Conservation (phyloP, 2,113 vertebrate species). For the Neogobius melanostomus region DNA sequence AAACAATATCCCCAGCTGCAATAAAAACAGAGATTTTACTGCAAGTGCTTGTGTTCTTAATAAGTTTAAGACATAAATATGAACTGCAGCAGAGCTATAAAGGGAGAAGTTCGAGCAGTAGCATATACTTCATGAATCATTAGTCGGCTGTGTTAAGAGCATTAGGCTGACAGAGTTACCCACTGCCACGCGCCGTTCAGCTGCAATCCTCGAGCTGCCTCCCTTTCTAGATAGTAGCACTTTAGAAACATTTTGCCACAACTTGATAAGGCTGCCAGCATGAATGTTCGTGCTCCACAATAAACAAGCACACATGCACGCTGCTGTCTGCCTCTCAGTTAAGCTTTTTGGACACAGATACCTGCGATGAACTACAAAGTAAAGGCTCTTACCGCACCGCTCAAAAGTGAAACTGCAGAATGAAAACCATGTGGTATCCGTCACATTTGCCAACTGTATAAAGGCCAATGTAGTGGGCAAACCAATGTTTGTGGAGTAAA, state of each 20-base stretch:
- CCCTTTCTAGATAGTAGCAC: slow-evolving; percentile 40
- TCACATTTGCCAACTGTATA: neutral
- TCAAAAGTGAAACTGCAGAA: neutral
- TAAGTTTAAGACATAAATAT: slow-evolving; percentile 14
- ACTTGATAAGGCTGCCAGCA: slow-evolving; percentile 46
- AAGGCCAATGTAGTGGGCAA: neutral
- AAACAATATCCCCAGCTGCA: neutral
- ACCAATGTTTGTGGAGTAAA: neutral
- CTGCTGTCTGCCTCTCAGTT: slow-evolving; percentile 8
- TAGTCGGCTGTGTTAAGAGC: slow-evolving; percentile 35
- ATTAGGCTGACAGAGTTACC: slow-evolving; percentile 43
- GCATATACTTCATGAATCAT: slow-evolving; percentile 51
- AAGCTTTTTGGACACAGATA: slow-evolving; percentile 9
- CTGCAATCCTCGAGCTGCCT: slow-evolving; percentile 52
- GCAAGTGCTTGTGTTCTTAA: slow-evolving; percentile 9
- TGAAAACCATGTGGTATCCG: neutral
- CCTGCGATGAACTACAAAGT: slow-evolving; percentile 8
- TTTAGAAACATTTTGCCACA: slow-evolving; percentile 37
- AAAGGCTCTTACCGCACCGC: neutral
- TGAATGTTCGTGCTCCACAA: slow-evolving; percentile 4
- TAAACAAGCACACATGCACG: neutral
- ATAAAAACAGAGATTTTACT: neutral
- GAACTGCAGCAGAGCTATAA: slow-evolving; percentile 7
- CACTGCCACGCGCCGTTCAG: slow-evolving; percentile 34
- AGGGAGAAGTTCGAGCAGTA: slow-evolving; percentile 23